A percentile compares a stretch with the other conserved stretches of the same genome.
Evolutionary conservation across 2,888 invertebrate species (phyloP).

Genomic region (Lasioglossum lativentre): DNA sequence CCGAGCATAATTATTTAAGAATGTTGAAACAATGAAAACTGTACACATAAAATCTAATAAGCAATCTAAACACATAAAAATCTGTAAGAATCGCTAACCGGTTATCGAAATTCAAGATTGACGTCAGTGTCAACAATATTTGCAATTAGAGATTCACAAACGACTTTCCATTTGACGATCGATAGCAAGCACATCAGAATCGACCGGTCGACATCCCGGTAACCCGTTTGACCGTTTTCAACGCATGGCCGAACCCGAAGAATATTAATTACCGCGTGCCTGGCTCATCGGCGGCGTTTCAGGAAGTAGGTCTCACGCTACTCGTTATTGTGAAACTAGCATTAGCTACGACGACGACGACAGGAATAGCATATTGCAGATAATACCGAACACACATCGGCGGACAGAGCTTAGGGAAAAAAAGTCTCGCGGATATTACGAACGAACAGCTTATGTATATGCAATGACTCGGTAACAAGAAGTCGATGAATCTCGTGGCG

Average conservation of each 20-base stretch:
- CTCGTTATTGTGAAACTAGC: slow-evolving; percentile 5
- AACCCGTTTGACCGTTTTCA: slow-evolving; percentile 50
- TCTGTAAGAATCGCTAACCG: too few species aligned
- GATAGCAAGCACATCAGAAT: background rate
- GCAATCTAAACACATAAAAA: too few species aligned
- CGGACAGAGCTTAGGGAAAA: background rate
- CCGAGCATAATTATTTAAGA: too few species aligned
- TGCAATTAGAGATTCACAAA: too few species aligned
- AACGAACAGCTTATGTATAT: slow-evolving; percentile 22
- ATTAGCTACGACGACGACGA: background rate
- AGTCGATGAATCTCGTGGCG: background rate
- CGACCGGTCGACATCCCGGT: slow-evolving; percentile 29
- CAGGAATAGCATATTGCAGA: slow-evolving; percentile 23
- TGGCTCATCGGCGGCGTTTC: background rate
- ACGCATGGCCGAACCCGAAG: slow-evolving; percentile 24
- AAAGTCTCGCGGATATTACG: background rate
- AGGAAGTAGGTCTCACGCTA: slow-evolving; percentile 29
- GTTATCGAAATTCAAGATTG: too few species aligned
- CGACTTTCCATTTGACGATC: too few species aligned
- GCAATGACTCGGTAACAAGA: slow-evolving; percentile 13
- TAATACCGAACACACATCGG: slow-evolving; percentile 5
- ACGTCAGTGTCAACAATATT: too few species aligned
- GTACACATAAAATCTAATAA: too few species aligned
- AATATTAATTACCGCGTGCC: slow-evolving; percentile 45
- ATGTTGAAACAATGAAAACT: too few species aligned